Base-by-base conservation (phyloP, 2,113 vertebrate species). In the Glareola pratincola region DNA sequence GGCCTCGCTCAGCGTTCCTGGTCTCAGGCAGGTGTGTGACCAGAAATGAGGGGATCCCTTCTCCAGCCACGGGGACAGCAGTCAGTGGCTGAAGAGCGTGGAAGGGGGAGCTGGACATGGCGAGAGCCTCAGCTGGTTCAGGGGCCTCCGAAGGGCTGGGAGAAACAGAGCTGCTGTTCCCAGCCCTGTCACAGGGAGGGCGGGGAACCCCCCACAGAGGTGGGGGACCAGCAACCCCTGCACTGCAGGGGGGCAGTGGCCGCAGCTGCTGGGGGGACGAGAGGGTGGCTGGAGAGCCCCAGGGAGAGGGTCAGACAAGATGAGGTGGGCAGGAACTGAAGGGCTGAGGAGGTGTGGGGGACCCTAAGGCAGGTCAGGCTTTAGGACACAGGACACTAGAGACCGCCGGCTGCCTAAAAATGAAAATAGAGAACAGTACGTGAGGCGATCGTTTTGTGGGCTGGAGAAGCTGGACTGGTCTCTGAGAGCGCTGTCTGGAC, bases 181-280 rank as follows among this genome's bases (percentile, higher is more conserved):
- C 34, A 71, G 17, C 34, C 7, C 11, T 2, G 2, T n/a, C 26
- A 7, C 34, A 27, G 45, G 23, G 41, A 51, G 30, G 16, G 23
- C 2, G 4, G 41, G 7, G 5, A 13, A 54, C 32, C 26, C 4
- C 9, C 9, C 2, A 0, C 0, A 1, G 60, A 34, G 30, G 21
- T 3, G 7, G 41, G 24, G 36, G 24, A n/a, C 47, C 6, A 6
- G 23, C 1, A 3, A 29, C 4, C 4, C 34, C 43, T 29, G 57
- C 6, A 9, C 36, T 45, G 22, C 8, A 37, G 29, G 8, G 51
- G 14, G 8, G 23, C 50, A 20, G 27, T 50, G 37, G 51, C 32
- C 4, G 9, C 41, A 50, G 56, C 13, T 14, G 26, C 51, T 29
- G 45, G 47, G 7, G 20, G 12, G 3, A 9, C 45, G n/a, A 48